phyloP scores from a whole-genome alignment of 2,113 vertebrate genomes.

The Solea senegalensis region DNA sequence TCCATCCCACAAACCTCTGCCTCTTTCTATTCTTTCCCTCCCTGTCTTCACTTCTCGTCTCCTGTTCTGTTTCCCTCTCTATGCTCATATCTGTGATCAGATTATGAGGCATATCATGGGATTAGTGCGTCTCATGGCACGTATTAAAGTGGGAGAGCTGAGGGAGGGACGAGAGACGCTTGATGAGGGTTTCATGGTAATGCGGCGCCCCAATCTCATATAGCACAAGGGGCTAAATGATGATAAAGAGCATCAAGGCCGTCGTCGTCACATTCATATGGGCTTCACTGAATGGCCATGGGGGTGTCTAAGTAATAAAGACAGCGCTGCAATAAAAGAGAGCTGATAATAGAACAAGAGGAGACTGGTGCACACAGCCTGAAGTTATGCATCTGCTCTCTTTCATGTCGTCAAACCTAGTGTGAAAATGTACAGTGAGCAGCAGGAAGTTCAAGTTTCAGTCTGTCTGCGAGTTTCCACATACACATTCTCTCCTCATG shows the following conservation, averaged over 20 bases:
- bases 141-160: slow-evolving; percentile 51
- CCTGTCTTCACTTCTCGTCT: slow-evolving; percentile 27
- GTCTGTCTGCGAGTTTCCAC: not conserved
- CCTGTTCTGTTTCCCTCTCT: slow-evolving; percentile 20
- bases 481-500: slow-evolving; percentile 2
- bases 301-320: slow-evolving; percentile 47
- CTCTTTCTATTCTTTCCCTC: slow-evolving; percentile 13
- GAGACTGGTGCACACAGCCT: not conserved
- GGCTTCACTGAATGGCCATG: slow-evolving; percentile 46
- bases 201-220: slow-evolving; percentile 39
- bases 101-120: slow-evolving; percentile 66
- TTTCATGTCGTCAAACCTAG: slow-evolving; percentile 41
- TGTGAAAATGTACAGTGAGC: not conserved
- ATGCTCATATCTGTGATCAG: slow-evolving; percentile 71
- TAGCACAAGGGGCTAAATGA: slow-evolving; percentile 35
- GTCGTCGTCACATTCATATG: slow-evolving; percentile 33
- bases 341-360: slow-evolving; percentile 21
- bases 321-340: slow-evolving; percentile 24
- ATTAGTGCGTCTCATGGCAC: slow-evolving; percentile 61
- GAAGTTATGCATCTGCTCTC: slow-evolving; percentile 31
- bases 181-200: slow-evolving; percentile 70
- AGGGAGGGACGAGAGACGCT: slow-evolving; percentile 26
- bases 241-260: slow-evolving; percentile 68
- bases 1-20: slow-evolving; percentile 17
- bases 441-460: slow-evolving; percentile 5